A percentile compares a stretch with the other conserved stretches of the same genome.
phyloP scores from a whole-genome alignment of 2,797 vertebrate species.

The Sternarchorhynchus goeldii region DNA sequence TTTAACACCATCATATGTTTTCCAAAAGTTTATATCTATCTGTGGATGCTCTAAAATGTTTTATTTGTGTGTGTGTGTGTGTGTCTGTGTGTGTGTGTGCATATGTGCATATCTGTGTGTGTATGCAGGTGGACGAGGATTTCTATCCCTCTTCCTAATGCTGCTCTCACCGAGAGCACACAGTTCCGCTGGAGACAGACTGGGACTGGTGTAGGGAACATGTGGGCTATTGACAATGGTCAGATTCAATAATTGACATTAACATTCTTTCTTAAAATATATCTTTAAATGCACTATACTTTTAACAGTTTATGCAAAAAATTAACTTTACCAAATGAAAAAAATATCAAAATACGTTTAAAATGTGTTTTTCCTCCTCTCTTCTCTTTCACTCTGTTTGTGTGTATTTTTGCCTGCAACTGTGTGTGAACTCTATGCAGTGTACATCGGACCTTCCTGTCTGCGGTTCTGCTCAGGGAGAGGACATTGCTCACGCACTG shows the following conservation, averaged over 20 bases:
- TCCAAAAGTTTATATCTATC: not conserved
- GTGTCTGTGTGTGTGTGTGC: not conserved
- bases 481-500: conserved; percentile 93
- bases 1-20: not conserved
- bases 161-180: conserved; percentile 88
- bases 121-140: conserved; percentile 88
- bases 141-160: conserved; percentile 92
- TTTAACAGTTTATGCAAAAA: too few relatives aligned
- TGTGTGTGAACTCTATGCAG: conserved; percentile 69
- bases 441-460: conserved; percentile 95
- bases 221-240: conserved; percentile 90
- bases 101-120: not conserved
- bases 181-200: conserved; percentile 95
- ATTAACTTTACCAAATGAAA: too few relatives aligned
- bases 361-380: too few relatives aligned
- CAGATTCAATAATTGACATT: conserved; percentile 10
- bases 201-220: conserved; percentile 84
- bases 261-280: not conserved
- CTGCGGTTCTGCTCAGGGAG: conserved; percentile 95
- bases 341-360: too few relatives aligned
- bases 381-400: not conserved
- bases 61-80: not conserved
- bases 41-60: not conserved
- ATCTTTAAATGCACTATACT: too few relatives aligned
- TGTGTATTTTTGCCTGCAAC: not conserved